Evolutionary conservation across 2,888 invertebrate species (phyloP).

Genomic region (Apodemia duryi): DNA sequence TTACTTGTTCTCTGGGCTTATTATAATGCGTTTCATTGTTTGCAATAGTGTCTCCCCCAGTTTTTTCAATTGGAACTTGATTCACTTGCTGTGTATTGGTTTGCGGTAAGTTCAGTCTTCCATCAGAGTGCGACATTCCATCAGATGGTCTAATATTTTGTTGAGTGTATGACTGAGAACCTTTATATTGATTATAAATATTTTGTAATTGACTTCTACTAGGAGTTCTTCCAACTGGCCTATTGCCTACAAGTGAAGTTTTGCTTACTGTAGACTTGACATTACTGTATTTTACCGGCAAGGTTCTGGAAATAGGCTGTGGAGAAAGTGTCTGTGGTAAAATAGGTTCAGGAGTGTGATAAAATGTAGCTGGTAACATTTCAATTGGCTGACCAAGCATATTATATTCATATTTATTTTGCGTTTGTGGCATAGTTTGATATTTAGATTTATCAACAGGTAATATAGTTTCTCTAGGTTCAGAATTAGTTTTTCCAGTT

Average conservation of each 20-base stretch:
- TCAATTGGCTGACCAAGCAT: constrained; percentile 66
- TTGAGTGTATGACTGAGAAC: constrained; percentile 59
- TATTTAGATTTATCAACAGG: constrained; percentile 50
- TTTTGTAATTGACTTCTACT: constrained; percentile 61
- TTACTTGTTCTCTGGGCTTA: constrained; percentile 25
- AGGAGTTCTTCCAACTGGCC: constrained; percentile 43
- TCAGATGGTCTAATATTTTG: constrained; percentile 46
- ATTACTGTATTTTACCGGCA: constrained; percentile 39
- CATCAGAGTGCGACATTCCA: constrained; percentile 47
- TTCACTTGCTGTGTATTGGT: constrained; percentile 20
- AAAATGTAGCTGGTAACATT: constrained; percentile 47
- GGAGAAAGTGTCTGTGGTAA: constrained; percentile 60
- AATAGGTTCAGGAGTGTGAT: constrained; percentile 38
- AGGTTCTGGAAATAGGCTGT: constrained; percentile 37
- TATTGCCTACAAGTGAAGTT: constrained; percentile 53
- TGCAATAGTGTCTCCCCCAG: constrained; percentile 52
- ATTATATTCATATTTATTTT: constrained; percentile 46
- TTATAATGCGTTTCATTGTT: constrained; percentile 38
- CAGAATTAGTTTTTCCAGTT: constrained; percentile 17
- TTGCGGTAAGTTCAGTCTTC: constrained; percentile 42
- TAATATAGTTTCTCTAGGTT: constrained; percentile 50
- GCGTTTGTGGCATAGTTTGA: constrained; percentile 23
- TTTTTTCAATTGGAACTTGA: constrained; percentile 49
- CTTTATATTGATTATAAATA: constrained; percentile 63
- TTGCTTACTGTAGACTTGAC: constrained; percentile 63